These are phyloP conservation scores for Cephus pulcher DNA, from an alignment of 2,888 invertebrate species.

Conservation along the genomic window DNA sequence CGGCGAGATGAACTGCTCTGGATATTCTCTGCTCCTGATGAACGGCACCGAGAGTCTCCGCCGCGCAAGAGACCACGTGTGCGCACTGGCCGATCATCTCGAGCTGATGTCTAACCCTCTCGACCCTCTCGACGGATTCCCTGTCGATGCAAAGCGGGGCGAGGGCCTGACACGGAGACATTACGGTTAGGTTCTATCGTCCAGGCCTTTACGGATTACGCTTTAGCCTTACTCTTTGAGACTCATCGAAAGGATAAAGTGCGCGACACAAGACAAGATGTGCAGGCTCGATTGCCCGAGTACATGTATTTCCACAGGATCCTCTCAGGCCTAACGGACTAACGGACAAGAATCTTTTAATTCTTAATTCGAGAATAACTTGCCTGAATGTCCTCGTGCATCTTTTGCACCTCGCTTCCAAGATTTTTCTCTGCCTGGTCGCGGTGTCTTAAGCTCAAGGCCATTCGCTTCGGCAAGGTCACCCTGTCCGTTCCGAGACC, in stretches of 20 bases:
- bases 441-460: conserved; percentile 55
- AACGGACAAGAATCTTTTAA: too few species aligned
- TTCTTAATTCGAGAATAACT: conserved; percentile 22
- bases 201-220: too few species aligned
- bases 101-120: conserved; percentile 53
- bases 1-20: conserved; percentile 53
- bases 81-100: conserved; percentile 58
- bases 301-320: too few species aligned
- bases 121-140: conserved; percentile 60
- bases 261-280: too few species aligned
- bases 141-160: conserved; percentile 58
- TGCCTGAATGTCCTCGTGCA: conserved; percentile 59
- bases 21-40: conserved; percentile 60
- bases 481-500: conserved; percentile 56
- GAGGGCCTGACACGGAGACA: conserved; percentile 44
- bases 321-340: too few species aligned
- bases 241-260: too few species aligned
- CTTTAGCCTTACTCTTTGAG: too few species aligned
- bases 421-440: conserved; percentile 60
- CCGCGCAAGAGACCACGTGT: conserved; percentile 54
- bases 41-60: conserved; percentile 61
- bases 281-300: too few species aligned
- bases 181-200: too few species aligned
- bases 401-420: conserved; percentile 49
- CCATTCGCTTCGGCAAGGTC: conserved; percentile 51